A percentile compares a stretch with the other conserved stretches of the same genome.
These are phyloP conservation scores for Nibea coibor DNA, from an alignment of 2,113 vertebrate genomes.

Conservation along the genomic window DNA sequence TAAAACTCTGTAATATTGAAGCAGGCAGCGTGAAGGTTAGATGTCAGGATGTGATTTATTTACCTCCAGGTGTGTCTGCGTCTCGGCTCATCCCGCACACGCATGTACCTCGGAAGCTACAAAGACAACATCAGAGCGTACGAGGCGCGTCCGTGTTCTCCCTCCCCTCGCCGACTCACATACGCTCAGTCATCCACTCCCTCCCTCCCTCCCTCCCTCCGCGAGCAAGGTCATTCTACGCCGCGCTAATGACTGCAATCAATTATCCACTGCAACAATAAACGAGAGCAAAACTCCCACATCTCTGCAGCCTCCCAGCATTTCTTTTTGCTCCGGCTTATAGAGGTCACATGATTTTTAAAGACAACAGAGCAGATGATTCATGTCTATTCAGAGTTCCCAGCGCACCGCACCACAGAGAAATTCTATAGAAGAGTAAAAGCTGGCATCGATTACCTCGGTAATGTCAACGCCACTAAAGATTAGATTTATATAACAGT, in stretches of 20 bases:
- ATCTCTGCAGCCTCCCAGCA: conserved; percentile 40
- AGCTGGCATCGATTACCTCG: neutral
- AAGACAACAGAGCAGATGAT: conserved; percentile 35
- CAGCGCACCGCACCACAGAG: neutral
- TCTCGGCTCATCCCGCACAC: conserved; percentile 19
- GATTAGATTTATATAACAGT: neutral
- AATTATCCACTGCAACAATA: conserved; percentile 67
- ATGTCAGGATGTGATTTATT: conserved; percentile 73
- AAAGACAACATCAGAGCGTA: conserved; percentile 20
- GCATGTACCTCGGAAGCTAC: neutral
- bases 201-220: neutral
- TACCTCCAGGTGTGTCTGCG: conserved; percentile 37
- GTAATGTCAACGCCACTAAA: neutral
- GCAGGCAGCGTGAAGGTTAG: conserved; percentile 54
- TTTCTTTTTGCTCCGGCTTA: neutral
- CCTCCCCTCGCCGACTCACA: conserved; percentile 29
- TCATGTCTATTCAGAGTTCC: neutral
- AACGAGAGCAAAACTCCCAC: conserved; percentile 55
- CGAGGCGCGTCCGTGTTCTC: conserved; percentile 19
- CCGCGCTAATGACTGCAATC: conserved; percentile 70
- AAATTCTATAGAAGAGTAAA: neutral
- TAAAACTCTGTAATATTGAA: conserved; percentile 42
- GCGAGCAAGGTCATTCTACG: conserved; percentile 65
- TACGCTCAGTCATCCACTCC: neutral
- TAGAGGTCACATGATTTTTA: conserved; percentile 45